phyloP scores from a whole-genome alignment of 2,888 invertebrate species.

The Athalia circularis region DNA sequence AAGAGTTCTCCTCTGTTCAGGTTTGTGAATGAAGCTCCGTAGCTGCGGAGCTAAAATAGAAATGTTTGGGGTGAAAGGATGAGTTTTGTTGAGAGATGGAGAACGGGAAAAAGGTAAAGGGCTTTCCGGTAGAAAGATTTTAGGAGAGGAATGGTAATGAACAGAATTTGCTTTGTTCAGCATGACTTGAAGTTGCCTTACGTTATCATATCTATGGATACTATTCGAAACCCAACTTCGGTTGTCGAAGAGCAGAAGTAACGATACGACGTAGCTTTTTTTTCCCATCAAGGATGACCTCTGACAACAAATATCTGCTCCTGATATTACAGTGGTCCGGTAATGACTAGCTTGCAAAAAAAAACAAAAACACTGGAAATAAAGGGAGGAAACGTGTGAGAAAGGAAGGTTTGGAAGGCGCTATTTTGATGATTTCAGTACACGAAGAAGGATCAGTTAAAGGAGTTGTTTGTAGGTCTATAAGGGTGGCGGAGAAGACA shows the following conservation, averaged over 20 bases:
- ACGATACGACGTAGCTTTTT: neutral
- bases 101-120: neutral
- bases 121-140: neutral
- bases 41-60: neutral
- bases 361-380: neutral
- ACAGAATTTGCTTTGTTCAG: neutral
- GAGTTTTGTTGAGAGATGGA: neutral
- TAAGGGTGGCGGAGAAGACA: neutral
- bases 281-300: conserved; percentile 8
- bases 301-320: neutral
- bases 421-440: neutral
- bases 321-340: neutral
- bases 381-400: conserved; percentile 2
- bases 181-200: neutral
- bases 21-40: neutral
- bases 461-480: conserved; percentile 12
- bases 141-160: neutral
- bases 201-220: neutral
- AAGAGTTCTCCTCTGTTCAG: neutral
- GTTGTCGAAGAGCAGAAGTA: neutral
- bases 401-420: neutral
- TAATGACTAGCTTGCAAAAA: neutral
- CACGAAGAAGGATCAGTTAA: conserved; percentile 16
- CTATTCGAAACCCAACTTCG: too few relatives aligned
- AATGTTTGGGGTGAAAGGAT: neutral